Evolutionary conservation across 2,888 invertebrate species (phyloP).

Genomic region (Lasius fuliginosus): DNA sequence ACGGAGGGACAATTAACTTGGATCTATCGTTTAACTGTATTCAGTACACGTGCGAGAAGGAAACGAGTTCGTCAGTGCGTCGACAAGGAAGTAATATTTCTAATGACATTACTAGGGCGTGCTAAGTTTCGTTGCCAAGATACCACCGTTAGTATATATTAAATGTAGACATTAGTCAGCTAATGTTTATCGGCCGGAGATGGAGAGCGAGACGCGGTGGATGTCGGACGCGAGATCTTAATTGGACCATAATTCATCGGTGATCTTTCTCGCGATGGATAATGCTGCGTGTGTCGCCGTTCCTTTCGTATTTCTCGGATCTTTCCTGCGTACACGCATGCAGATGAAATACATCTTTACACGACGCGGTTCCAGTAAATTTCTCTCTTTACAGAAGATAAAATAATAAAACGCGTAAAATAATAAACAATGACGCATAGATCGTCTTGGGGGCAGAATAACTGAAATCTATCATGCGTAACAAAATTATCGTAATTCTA

Average conservation of each 20-base stretch:
- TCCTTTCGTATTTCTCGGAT: slow-evolving; percentile 22
- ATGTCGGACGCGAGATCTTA: slow-evolving; percentile 51
- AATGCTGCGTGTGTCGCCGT: slow-evolving; percentile 23
- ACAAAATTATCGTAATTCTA: slow-evolving; percentile 17
- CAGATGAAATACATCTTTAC: slow-evolving; percentile 54
- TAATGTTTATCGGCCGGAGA: slow-evolving; percentile 45
- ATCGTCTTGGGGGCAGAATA: background rate
- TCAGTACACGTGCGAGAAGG: slow-evolving; percentile 32
- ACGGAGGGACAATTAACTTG: slow-evolving; percentile 15
- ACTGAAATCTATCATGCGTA: background rate
- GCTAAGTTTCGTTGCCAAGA: slow-evolving; percentile 52
- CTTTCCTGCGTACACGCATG: slow-evolving; percentile 7
- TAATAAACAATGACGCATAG: background rate
- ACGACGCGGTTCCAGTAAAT: slow-evolving; percentile 3
- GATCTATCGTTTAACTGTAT: slow-evolving; percentile 20
- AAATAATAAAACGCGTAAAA: background rate
- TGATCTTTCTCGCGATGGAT: slow-evolving; percentile 26
- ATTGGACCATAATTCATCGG: slow-evolving; percentile 56
- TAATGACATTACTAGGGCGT: slow-evolving; percentile 49
- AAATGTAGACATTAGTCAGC: slow-evolving; percentile 55
- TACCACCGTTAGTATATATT: slow-evolving; percentile 46
- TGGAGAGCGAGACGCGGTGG: background rate
- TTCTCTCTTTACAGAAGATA: background rate
- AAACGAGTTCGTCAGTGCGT: slow-evolving; percentile 35
- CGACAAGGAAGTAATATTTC: slow-evolving; percentile 55